Percentiles rank a stretch among this genome's conserved stretches.
Evolutionary conservation across 2,888 invertebrate genomes (phyloP).

Genomic region (Ornithoptera priamus): DNA sequence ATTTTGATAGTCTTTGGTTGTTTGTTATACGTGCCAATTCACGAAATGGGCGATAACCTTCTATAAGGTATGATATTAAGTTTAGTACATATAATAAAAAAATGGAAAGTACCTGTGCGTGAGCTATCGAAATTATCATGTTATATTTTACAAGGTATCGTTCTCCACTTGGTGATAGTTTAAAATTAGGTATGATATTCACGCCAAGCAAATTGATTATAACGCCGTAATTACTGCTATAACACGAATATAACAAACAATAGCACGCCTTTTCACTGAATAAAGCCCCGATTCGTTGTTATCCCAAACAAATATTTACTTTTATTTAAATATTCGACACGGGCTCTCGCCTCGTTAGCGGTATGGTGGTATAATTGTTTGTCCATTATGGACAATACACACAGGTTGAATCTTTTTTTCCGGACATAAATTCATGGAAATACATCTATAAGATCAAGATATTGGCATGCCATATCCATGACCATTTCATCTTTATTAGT

Average conservation of each 20-base stretch:
- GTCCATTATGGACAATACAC: slow-evolving; percentile 1
- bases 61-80: no score
- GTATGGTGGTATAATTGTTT: slow-evolving; percentile 14
- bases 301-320: slow-evolving; percentile 57
- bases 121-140: no score
- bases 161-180: not conserved
- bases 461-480: not conserved
- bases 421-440: not conserved
- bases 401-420: not conserved
- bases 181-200: not conserved
- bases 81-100: no score
- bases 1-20: not conserved
- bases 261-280: slow-evolving; percentile 20
- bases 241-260: slow-evolving; percentile 18
- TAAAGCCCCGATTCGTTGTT: slow-evolving; percentile 46
- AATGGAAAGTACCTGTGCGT: no score
- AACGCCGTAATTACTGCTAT: not conserved
- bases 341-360: slow-evolving; percentile 35
- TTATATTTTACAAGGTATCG: no score
- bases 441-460: slow-evolving; percentile 1
- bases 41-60: no score
- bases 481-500: not conserved
- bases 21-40: no score
- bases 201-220: not conserved
- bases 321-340: slow-evolving; percentile 43